These are phyloP conservation scores for Manduca sexta DNA, from an alignment of 1,140 invertebrate genomes.

Conservation along the genomic window DNA sequence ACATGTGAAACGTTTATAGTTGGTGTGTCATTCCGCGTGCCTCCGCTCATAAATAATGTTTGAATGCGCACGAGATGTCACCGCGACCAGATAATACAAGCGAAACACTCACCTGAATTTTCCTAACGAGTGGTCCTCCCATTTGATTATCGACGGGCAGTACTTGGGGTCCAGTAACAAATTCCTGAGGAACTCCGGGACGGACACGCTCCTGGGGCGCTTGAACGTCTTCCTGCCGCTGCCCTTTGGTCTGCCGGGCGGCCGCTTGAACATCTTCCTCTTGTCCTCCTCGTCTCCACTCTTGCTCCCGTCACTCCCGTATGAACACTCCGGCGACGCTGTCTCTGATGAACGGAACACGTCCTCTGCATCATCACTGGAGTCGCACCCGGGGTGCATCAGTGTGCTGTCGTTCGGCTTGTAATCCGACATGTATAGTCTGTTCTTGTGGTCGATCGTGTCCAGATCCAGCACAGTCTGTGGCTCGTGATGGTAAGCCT, in stretches of 20 bases:
- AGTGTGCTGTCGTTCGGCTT: conserved; percentile 39
- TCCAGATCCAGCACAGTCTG: conserved; percentile 55
- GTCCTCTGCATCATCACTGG: conserved; percentile 56
- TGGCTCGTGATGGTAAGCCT: conserved; percentile 41
- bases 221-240: conserved; percentile 74
- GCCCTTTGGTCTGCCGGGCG: conserved; percentile 61
- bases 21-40: conserved; percentile 33
- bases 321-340: conserved; percentile 47
- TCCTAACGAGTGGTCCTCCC: conserved; percentile 89
- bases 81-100: neutral
- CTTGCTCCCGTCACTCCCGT: conserved; percentile 57
- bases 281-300: conserved; percentile 59
- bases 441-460: conserved; percentile 39
- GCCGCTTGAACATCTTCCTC: conserved; percentile 56
- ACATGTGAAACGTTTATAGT: too few species aligned
- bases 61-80: neutral
- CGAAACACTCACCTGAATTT: conserved; percentile 78
- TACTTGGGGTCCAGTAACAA: conserved; percentile 83
- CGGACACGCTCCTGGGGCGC: conserved; percentile 79
- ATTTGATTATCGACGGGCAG: conserved; percentile 87
- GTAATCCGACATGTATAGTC: conserved; percentile 39
- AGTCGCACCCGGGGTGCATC: conserved; percentile 35
- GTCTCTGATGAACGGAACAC: conserved; percentile 40
- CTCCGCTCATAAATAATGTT: conserved; percentile 38
- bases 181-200: conserved; percentile 86